A percentile compares a stretch with the other conserved stretches of the same genome.
Conservation (phyloP, 2,797 vertebrate species). For the Sylvia borin region DNA sequence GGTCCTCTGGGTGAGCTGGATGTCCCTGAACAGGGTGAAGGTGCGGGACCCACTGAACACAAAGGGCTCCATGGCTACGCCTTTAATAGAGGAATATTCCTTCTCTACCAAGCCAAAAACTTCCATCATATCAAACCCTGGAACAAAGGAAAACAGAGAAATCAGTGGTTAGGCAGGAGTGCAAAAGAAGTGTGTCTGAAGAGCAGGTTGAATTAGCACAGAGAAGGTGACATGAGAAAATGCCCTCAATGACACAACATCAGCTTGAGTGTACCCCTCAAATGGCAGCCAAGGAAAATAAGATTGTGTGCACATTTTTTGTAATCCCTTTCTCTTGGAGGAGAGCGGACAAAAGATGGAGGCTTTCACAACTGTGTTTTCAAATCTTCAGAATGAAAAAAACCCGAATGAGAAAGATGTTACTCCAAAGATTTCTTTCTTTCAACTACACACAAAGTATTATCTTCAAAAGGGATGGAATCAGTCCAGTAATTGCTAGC, state of each 20-base stretch:
- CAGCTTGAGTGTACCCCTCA: not conserved
- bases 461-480: constrained; percentile 24
- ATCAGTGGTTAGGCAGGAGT: not conserved
- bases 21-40: constrained; percentile 86
- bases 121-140: constrained; percentile 95
- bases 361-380: not conserved
- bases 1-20: constrained; percentile 88
- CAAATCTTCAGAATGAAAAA: not conserved
- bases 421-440: not conserved
- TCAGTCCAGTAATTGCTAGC: constrained; percentile 5
- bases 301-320: not conserved
- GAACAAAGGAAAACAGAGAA: not conserved
- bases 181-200: not conserved
- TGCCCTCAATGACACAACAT: rapidly evolving
- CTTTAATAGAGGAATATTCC: constrained; percentile 86
- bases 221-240: not conserved
- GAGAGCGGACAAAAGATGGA: not conserved
- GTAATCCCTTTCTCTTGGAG: not conserved
- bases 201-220: not conserved
- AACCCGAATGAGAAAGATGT: not conserved
- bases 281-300: not conserved
- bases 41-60: constrained; percentile 80
- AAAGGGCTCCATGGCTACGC: constrained; percentile 87
- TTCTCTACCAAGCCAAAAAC: constrained; percentile 87
- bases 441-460: not conserved